Conservation (phyloP, 1,140 invertebrate genomes). For the Aradophagus sp. region DNA sequence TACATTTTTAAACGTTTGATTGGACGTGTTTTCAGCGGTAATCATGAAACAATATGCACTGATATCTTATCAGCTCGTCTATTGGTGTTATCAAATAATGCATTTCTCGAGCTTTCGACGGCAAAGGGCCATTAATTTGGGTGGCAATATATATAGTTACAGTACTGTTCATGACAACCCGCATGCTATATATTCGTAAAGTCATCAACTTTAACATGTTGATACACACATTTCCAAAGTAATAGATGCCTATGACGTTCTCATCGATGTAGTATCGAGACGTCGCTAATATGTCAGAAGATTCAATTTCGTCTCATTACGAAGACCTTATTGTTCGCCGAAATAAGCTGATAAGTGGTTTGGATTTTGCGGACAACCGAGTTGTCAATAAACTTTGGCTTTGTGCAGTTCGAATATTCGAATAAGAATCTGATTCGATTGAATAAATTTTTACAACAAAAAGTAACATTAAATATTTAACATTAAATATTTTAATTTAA, state of each 20-base stretch:
- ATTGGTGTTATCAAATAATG: constrained; percentile 49
- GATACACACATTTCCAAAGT: constrained; percentile 43
- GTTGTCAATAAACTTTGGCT: no score
- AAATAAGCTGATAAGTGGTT: no score
- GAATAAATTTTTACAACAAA: no score
- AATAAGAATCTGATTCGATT: no score
- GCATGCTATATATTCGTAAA: constrained; percentile 43
- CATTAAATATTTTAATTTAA: no score
- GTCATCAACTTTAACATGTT: constrained; percentile 51
- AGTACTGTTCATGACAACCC: constrained; percentile 40
- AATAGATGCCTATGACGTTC: constrained; percentile 46
- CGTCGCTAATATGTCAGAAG: constrained; percentile 29
- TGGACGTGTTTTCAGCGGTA: constrained; percentile 17
- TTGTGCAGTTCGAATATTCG: no score
- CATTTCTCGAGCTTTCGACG: constrained; percentile 56
- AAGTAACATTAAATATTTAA: no score
- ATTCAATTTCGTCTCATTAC: constrained; percentile 33
- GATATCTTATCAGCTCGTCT: constrained; percentile 50
- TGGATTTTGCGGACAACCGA: no score
- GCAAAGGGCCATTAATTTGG: constrained; percentile 58
- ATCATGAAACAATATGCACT: constrained; percentile 42
- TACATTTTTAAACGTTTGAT: background rate
- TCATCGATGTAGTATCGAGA: constrained; percentile 35
- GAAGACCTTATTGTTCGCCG: constrained; percentile 5
- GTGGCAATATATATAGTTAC: constrained; percentile 51